A percentile compares a stretch with the other conserved stretches of the same genome.
phyloP scores from a whole-genome alignment of 35 echinoderm and acorn worm species.

The Apostichopus californicus region DNA sequence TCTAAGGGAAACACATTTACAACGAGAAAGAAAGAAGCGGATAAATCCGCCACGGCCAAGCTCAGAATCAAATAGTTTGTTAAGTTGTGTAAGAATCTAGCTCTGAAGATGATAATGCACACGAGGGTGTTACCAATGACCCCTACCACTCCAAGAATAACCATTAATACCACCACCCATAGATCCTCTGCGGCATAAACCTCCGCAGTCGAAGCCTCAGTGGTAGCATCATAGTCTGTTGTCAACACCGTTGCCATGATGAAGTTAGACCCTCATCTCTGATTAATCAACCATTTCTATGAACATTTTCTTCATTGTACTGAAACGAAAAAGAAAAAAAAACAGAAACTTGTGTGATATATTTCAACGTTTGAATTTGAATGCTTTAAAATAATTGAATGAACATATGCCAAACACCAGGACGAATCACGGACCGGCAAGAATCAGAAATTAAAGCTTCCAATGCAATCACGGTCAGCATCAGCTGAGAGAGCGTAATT shows the following conservation, averaged over 20 bases:
- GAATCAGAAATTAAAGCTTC: too few species aligned
- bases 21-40: constrained; percentile 75
- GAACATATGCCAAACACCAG: too few species aligned
- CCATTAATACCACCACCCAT: constrained; percentile 79
- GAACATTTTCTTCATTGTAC: not conserved
- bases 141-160: constrained; percentile 79
- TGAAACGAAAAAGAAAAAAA: not conserved
- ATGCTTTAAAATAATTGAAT: too few species aligned
- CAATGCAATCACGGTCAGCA: too few species aligned
- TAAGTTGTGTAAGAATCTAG: constrained; percentile 83
- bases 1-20: constrained; percentile 88
- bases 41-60: constrained; percentile 81
- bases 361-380: too few species aligned
- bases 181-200: constrained; percentile 27
- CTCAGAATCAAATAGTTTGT: constrained; percentile 96
- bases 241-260: not conserved
- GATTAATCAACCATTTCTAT: not conserved
- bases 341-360: not conserved
- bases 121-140: constrained; percentile 84
- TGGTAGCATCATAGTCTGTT: not conserved
- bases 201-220: not conserved
- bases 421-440: too few species aligned
- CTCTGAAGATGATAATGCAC: constrained; percentile 78
- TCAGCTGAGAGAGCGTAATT: too few species aligned
- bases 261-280: not conserved